A percentile compares a stretch with the other conserved stretches of the same genome.
phyloP scores from a whole-genome alignment of 2,797 vertebrate genomes.

The Notolepis coatsorum region DNA sequence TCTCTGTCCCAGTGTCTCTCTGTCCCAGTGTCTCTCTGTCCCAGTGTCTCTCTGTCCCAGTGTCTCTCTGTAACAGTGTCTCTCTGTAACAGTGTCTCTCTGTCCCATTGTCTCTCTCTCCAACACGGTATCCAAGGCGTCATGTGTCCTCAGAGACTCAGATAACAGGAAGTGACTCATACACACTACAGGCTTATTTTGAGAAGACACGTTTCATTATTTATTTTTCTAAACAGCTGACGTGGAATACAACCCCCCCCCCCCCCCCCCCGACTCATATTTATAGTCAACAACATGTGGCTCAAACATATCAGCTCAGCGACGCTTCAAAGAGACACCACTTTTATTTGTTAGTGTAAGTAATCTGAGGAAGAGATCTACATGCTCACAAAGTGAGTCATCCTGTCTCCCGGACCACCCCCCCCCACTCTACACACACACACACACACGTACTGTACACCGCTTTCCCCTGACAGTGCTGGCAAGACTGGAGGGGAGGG shows the following conservation, averaged over 20 bases:
- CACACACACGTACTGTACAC: not conserved
- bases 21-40: too few relatives aligned
- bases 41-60: too few relatives aligned
- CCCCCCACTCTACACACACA: not conserved
- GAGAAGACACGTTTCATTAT: too few relatives aligned
- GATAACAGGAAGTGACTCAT: too few relatives aligned
- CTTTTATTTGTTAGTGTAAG: constrained; percentile 43
- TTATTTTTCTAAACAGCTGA: not conserved
- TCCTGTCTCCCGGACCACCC: not conserved
- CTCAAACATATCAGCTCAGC: constrained; percentile 28
- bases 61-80: too few relatives aligned
- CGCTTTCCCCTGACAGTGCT: not conserved
- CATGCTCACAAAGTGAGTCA: constrained; percentile 44
- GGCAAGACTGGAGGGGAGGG: not conserved
- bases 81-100: too few relatives aligned
- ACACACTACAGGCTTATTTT: constrained; percentile 22
- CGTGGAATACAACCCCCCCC: constrained; percentile 7
- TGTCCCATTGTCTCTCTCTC: too few relatives aligned
- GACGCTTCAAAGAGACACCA: constrained; percentile 34
- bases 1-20: too few relatives aligned
- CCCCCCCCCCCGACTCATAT: constrained; percentile 1
- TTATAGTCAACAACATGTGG: constrained; percentile 39
- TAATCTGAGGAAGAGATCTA: constrained; percentile 40
- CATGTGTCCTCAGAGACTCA: too few relatives aligned
- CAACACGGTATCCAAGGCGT: too few relatives aligned